These are phyloP conservation scores for Ctenodactylus gundi DNA, from an alignment of 2,113 vertebrate species.

Conservation along the genomic window DNA sequence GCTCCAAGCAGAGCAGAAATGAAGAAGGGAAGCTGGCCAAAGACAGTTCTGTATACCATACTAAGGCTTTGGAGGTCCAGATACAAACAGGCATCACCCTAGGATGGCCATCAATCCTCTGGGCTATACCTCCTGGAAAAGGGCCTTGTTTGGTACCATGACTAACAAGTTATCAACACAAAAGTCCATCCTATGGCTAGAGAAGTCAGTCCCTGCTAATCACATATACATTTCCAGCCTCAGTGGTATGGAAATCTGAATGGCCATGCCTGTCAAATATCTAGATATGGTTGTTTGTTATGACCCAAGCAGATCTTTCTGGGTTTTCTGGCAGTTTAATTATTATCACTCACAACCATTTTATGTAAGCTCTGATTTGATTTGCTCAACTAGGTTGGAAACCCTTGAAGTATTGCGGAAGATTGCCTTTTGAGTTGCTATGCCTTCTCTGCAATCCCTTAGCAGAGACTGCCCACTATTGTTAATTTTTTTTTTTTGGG, in stretches of 20 bases:
- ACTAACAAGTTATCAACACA: background rate
- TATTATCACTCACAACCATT: background rate
- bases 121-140: background rate
- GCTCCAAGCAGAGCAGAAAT: background rate
- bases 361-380: background rate
- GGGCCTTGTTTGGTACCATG: background rate
- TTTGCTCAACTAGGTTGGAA: background rate
- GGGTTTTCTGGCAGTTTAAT: background rate
- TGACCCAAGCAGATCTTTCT: background rate
- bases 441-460: background rate
- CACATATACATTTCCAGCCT: background rate
- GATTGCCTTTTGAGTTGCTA: background rate
- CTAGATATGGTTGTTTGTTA: background rate
- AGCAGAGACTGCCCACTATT: background rate
- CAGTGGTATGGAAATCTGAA: background rate
- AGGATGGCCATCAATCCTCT: background rate
- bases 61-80: background rate
- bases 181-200: background rate
- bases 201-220: background rate
- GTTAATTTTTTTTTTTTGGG: background rate
- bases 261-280: background rate
- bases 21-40: background rate
- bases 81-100: background rate
- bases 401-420: background rate
- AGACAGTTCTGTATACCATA: background rate